A percentile compares a stretch with the other conserved stretches of the same genome.
Evolutionary conservation across 2,888 invertebrate genomes (phyloP).

Genomic region (Tryphoninae sp.): DNA sequence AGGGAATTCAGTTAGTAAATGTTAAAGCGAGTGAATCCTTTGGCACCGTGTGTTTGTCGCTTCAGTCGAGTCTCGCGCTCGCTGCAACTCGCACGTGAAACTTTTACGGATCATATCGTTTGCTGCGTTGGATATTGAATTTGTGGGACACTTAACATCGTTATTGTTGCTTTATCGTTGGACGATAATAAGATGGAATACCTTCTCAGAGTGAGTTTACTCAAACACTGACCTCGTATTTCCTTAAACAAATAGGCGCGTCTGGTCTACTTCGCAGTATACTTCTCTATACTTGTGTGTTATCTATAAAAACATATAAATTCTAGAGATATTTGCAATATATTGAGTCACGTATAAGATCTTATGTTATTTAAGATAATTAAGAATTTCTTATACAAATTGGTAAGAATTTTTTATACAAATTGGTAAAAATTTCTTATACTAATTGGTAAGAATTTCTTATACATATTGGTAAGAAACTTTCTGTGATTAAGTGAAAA

Average conservation of each 20-base stretch:
- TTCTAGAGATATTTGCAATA: no score
- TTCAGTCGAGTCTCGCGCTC: conserved; percentile 23
- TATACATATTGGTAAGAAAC: no score
- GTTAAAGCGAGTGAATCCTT: background rate
- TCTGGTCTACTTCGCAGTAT: background rate
- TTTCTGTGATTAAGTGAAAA: no score
- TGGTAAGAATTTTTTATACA: no score
- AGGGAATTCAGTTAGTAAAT: conserved; percentile 30
- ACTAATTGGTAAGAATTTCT: no score
- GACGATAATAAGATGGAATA: conserved; percentile 40
- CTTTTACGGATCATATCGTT: background rate
- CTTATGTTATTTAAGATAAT: no score
- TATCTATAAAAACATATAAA: background rate
- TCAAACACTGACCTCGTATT: background rate
- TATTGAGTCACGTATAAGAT: no score
- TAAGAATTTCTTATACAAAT: no score
- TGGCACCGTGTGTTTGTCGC: background rate
- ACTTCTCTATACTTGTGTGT: no score
- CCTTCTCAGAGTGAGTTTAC: conserved; percentile 50
- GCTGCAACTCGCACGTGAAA: conserved; percentile 5
- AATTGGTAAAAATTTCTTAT: no score
- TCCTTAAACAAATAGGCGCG: background rate
- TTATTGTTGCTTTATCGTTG: background rate
- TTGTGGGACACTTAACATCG: background rate
- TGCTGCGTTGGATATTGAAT: background rate